Evolutionary conservation across 2,888 invertebrate species (phyloP).

Genomic region (Andrena hattorfiana): DNA sequence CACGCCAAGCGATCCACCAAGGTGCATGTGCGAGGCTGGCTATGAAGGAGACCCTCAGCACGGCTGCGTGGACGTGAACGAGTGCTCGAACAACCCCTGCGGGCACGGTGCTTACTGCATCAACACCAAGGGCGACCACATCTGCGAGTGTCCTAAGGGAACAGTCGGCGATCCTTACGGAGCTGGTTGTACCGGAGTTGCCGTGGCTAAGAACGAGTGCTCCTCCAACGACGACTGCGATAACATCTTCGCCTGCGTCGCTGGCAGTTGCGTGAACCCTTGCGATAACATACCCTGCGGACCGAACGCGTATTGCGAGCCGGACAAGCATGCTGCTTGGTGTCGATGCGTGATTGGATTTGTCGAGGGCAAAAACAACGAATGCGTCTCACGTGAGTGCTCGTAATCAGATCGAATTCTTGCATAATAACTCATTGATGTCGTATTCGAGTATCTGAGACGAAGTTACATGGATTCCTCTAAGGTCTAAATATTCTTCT

Average conservation of each 20-base stretch:
- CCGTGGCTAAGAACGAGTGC: slow-evolving; percentile 89
- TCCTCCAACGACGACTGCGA: slow-evolving; percentile 91
- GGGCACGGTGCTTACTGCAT: slow-evolving; percentile 95
- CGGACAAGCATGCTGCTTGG: slow-evolving; percentile 95
- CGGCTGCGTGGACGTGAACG: slow-evolving; percentile 94
- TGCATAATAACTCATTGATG: not conserved
- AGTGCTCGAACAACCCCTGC: slow-evolving; percentile 94
- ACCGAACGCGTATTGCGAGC: slow-evolving; percentile 94
- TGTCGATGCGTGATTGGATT: slow-evolving; percentile 95
- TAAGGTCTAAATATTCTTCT: too few relatives aligned
- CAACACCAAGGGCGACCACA: slow-evolving; percentile 94
- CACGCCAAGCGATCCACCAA: slow-evolving; percentile 94
- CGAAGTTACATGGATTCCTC: too few relatives aligned
- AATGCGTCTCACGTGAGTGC: slow-evolving; percentile 92
- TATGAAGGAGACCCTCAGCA: slow-evolving; percentile 94
- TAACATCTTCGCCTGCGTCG: slow-evolving; percentile 91
- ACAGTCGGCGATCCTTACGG: slow-evolving; percentile 95
- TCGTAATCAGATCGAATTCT: not conserved
- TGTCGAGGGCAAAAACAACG: slow-evolving; percentile 91
- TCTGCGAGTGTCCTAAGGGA: slow-evolving; percentile 94
- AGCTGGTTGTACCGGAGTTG: slow-evolving; percentile 89
- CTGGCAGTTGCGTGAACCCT: slow-evolving; percentile 93
- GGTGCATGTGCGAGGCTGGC: slow-evolving; percentile 94
- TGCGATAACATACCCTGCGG: slow-evolving; percentile 93
- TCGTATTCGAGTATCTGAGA: not conserved